These are phyloP conservation scores for Eptesicus fuscus DNA, from an alignment of 2,113 vertebrate genomes.

Conservation along the genomic window DNA sequence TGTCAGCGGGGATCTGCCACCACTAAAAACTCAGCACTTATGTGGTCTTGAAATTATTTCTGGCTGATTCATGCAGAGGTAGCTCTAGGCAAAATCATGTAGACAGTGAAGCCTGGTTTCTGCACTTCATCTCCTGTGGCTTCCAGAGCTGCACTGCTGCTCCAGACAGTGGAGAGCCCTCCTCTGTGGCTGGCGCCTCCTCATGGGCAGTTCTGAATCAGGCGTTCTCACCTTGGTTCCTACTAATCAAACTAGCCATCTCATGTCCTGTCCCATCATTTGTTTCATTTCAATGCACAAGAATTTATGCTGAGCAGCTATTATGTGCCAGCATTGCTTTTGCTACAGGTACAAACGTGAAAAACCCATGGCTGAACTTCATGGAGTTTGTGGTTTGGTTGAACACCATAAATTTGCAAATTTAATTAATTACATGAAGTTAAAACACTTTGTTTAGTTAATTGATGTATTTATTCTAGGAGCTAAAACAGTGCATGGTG, in stretches of 20 bases:
- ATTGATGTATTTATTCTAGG: neutral
- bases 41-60: conserved; percentile 29
- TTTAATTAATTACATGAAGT: neutral
- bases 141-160: neutral
- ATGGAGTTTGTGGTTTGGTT: neutral
- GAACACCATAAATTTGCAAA: neutral
- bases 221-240: neutral
- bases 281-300: neutral
- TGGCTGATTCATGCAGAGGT: conserved; percentile 31
- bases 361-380: neutral
- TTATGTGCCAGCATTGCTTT: neutral
- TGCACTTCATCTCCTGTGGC: neutral
- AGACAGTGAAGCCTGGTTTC: neutral
- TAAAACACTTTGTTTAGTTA: neutral
- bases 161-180: neutral
- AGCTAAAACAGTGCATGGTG: neutral
- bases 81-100: neutral
- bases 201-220: neutral
- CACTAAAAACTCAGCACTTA: conserved; percentile 30
- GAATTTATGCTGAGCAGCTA: neutral
- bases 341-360: neutral
- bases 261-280: neutral
- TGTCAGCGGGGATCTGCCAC: conserved; percentile 18
- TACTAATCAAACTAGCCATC: neutral
- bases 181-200: neutral